Evolutionary conservation across 2,797 vertebrate species (phyloP), one percentile per base, ranked within the genome.

Genomic region (Poeciliopsis gracilis): DNA sequence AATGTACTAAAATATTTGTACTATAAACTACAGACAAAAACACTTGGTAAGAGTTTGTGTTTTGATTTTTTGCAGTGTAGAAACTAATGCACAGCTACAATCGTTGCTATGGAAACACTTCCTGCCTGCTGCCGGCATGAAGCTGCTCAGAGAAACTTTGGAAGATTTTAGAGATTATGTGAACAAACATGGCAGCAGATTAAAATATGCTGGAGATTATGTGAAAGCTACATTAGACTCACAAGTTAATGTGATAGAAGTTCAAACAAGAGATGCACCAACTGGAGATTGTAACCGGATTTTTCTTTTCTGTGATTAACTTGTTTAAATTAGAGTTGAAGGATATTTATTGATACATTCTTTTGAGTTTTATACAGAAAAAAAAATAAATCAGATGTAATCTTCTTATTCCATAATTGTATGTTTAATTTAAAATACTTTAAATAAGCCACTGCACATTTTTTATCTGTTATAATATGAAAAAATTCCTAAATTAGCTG

Each of bases 81-180:
- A 53, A 53, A 53, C 63, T 30, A 82, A 72, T 36, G 88, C 36
- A 82, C 71, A 88, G 76, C 71, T 76, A 46, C 66, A 20, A 78
- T 61, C 1, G 75, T 83, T 57, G 69, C 66, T 69, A 76, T 49
- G 81, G 78, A 85, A 77, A 86, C 84, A 87, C 57, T 45, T 51
- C 55, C 75, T 59, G 77, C 53, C 51, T 55, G 75, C 74, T 25
- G 43, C 43, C 61, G 9, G 61, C 75, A 78, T n/a, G 49, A 83
- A 45, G 80, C 77, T 80, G 74, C 69, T 61, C 59, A 11, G 18
- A 73, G 5, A 49, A 20, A 20, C 23, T 57, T 4, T 51, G 11
- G 66, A 20, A 69, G n/a, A 28, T 73, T 46, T n/a, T 38, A 6
- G 25, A 78, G 38, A 78, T 73, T 49, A 13, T 12, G 5, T 76